These are phyloP conservation scores for Acholoe squamosa DNA, from an alignment of 2,888 invertebrate genomes.

Conservation along the genomic window DNA sequence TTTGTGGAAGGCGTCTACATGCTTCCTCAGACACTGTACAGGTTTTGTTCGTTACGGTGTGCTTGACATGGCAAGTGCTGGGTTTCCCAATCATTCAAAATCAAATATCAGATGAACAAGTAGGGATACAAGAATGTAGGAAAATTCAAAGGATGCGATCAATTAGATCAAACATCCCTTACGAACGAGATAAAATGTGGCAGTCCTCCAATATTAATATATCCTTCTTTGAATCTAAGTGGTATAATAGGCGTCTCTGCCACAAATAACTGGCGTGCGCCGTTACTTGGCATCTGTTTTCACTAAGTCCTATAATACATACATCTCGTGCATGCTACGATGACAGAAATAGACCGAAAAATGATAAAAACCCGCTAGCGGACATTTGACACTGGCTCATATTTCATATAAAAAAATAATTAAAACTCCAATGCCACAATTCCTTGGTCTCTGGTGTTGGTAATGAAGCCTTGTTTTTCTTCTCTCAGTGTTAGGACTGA, in stretches of 20 bases:
- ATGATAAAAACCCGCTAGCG: neutral
- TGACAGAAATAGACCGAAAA: neutral
- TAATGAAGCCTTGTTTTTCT: neutral
- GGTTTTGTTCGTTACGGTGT: neutral
- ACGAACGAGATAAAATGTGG: slow-evolving; percentile 36
- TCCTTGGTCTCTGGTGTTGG: neutral
- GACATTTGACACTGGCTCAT: neutral
- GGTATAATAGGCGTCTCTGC: neutral
- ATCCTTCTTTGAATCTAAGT: neutral
- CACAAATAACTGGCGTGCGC: neutral
- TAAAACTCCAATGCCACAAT: neutral
- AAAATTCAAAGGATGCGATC: neutral
- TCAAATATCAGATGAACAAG: neutral
- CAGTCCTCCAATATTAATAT: neutral
- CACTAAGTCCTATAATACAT: neutral
- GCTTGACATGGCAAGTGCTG: slow-evolving; percentile 28
- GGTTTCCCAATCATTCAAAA: neutral
- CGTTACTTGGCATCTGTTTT: neutral
- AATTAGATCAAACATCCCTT: neutral
- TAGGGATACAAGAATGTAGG: neutral
- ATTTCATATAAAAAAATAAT: neutral
- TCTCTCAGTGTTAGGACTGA: neutral
- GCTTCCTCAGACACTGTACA: neutral
- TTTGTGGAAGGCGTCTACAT: neutral
- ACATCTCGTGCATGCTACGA: neutral